These are phyloP conservation scores for Catonia carolina DNA, from an alignment of 2,888 invertebrate species.

Conservation along the genomic window DNA sequence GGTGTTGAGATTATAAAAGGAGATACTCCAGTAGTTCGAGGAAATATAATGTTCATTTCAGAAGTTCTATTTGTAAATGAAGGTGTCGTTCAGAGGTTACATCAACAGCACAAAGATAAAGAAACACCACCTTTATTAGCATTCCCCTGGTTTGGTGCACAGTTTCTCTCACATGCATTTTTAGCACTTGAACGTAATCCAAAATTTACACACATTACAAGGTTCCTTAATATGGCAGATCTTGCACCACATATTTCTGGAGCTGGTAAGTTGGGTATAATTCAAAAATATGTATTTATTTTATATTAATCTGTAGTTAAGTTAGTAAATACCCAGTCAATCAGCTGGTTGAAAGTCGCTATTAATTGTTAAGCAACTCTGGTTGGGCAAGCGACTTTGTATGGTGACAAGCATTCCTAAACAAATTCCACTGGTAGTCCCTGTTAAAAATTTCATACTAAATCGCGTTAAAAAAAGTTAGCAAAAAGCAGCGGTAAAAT, in stretches of 20 bases:
- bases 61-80: constrained; percentile 58
- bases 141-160: constrained; percentile 59
- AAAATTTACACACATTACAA: constrained; percentile 52
- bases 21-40: constrained; percentile 52
- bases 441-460: too few species aligned
- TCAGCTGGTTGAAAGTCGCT: too few species aligned
- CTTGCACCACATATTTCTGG: constrained; percentile 55
- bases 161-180: constrained; percentile 57
- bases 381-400: too few species aligned
- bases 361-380: too few species aligned
- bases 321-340: too few species aligned
- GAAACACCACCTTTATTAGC: constrained; percentile 58
- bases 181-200: constrained; percentile 48
- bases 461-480: too few species aligned
- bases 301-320: background rate
- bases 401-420: too few species aligned
- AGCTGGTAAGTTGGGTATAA: constrained; percentile 38
- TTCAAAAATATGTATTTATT: too few species aligned
- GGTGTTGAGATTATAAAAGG: constrained; percentile 54
- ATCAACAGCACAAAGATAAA: constrained; percentile 57
- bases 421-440: too few species aligned
- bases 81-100: constrained; percentile 53
- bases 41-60: constrained; percentile 56
- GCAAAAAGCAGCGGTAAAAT: too few species aligned
- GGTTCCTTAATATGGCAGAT: constrained; percentile 56